Percentiles rank a stretch among this genome's conserved stretches.
Conservation (phyloP, 2,888 invertebrate species). For the Hanleya hanleyi region DNA sequence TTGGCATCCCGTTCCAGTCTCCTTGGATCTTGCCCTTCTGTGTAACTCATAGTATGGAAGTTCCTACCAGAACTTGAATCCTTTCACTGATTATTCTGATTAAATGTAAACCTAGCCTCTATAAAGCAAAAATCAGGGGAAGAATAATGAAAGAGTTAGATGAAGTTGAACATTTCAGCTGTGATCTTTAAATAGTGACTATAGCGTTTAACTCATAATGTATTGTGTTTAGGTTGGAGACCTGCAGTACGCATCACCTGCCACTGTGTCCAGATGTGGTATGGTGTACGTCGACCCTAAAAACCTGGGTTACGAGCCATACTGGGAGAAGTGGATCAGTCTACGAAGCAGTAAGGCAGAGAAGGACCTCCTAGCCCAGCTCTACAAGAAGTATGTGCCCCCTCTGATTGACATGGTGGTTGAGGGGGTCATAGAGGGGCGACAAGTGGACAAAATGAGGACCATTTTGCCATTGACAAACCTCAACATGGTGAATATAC, state of each 20-base stretch:
- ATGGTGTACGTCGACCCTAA: slow-evolving; percentile 97
- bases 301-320: slow-evolving; percentile 89
- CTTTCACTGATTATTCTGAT: too few species aligned
- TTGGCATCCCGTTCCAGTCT: too few species aligned
- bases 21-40: too few species aligned
- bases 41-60: too few species aligned
- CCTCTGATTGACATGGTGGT: slow-evolving; percentile 82
- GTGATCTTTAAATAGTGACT: too few species aligned
- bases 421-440: slow-evolving; percentile 82
- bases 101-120: too few species aligned
- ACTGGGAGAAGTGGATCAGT: slow-evolving; percentile 87
- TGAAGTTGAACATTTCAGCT: too few species aligned
- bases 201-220: too few species aligned
- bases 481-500: slow-evolving; percentile 84
- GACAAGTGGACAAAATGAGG: slow-evolving; percentile 80
- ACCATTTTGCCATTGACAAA: slow-evolving; percentile 89
- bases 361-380: slow-evolving; percentile 64
- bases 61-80: too few species aligned
- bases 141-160: too few species aligned
- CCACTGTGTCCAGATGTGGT: slow-evolving; percentile 92
- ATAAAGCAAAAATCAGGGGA: too few species aligned
- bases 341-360: slow-evolving; percentile 57
- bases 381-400: slow-evolving; percentile 86
- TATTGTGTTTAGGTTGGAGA: slow-evolving; percentile 82
- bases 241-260: slow-evolving; percentile 91